phyloP scores from a whole-genome alignment of 2,888 invertebrate genomes.

The Aphodius sticticus region DNA sequence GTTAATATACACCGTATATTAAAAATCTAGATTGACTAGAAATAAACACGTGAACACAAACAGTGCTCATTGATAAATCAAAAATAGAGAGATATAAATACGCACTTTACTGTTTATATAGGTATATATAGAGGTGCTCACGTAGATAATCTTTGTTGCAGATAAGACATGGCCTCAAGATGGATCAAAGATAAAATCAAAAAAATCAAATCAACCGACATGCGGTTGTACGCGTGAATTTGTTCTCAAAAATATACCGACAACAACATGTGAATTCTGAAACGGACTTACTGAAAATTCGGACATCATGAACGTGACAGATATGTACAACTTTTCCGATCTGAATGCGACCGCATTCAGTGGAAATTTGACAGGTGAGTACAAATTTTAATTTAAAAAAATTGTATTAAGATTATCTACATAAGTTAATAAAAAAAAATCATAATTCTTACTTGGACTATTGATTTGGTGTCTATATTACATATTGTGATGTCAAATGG shows the following conservation, averaged over 20 bases:
- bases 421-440: too few species aligned
- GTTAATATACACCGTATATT: too few species aligned
- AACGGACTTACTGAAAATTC: neutral
- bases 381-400: neutral
- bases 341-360: neutral
- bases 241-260: neutral
- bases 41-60: too few species aligned
- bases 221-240: neutral
- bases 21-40: too few species aligned
- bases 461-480: neutral
- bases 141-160: neutral
- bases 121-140: neutral
- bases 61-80: too few species aligned
- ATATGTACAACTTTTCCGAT: neutral
- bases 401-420: too few species aligned
- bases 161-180: constrained; percentile 4
- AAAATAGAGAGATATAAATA: too few species aligned
- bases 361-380: neutral
- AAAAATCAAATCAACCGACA: neutral
- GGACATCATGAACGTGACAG: neutral
- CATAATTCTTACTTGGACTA: too few species aligned
- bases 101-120: neutral
- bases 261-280: neutral
- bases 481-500: neutral
- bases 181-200: neutral